Conservation (phyloP, 92 coral and sea anemone species). For the Siderastrea siderea region DNA sequence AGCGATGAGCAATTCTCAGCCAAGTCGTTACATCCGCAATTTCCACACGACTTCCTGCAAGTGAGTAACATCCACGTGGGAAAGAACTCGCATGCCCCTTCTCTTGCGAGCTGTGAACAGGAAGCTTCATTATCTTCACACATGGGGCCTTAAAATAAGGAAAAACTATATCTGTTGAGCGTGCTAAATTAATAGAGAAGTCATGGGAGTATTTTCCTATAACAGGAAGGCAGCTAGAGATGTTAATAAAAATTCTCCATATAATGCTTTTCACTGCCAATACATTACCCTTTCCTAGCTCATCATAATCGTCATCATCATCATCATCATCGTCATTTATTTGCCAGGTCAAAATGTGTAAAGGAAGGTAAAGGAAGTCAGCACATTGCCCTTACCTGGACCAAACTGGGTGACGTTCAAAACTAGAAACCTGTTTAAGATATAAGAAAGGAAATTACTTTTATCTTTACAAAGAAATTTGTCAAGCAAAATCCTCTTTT, state of each 20-base stretch:
- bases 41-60: conserved; percentile 48
- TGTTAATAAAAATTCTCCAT: neutral
- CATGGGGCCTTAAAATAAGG: neutral
- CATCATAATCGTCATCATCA: no score
- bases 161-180: neutral
- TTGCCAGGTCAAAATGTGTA: no score
- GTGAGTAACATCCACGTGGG: conserved; percentile 54
- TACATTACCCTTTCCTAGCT: no score
- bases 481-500: no score
- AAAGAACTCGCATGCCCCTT: conserved; percentile 25
- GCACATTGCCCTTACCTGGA: conserved; percentile 9
- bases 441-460: neutral
- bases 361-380: no score
- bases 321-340: no score
- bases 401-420: conserved; percentile 45
- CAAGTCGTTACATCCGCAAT: conserved; percentile 50
- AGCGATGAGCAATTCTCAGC: conserved; percentile 39
- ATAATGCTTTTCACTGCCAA: no score
- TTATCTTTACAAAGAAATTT: no score
- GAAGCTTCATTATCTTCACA: conserved; percentile 32
- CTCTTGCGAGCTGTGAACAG: conserved; percentile 29
- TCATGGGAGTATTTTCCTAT: no score
- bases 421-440: conserved; percentile 15
- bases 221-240: no score
- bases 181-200: no score